Base-by-base conservation (phyloP, 2,888 invertebrate genomes). In the Parnassius glacialis region DNA sequence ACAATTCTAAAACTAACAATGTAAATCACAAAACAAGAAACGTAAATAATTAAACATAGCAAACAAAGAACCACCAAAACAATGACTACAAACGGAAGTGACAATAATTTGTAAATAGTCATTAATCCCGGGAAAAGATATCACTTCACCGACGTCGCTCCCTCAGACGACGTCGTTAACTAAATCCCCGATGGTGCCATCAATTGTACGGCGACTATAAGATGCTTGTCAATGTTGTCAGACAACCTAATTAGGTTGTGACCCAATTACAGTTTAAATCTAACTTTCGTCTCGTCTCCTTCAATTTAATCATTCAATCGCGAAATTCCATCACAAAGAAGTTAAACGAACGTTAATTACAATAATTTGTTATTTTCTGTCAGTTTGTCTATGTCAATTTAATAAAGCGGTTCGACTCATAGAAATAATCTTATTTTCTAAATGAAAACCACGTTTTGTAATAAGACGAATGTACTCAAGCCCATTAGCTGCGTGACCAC, bases 181-280 rank as follows among this genome's bases (percentile, higher is more conserved):
- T 68, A 75, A 80, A 85, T 77, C 83, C 85, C 84, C 82, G 63
- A 71, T 74, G 81, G 85, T 75, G 73, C 79, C 77, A 85, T 88
- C 83, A 83, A 79, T 78, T 75, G 76, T 76, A 83, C 56, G 16
- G 20, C 56, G 34, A 43, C 80, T 81, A 76, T 83, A 80, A 84
- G 85, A 84, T 76, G 73, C 70, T 74, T 74, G 80, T 76, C 78
- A 78, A 77, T 81, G 81, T 79, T 83, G 79, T 74, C 80, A 76
- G 73, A 69, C 79, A 83, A 84, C 84, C 84, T 83, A 87, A 87
- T 89, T 89, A 85, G 80, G 77, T 78, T 81, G 83, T 83, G 90
- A 89, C 90, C 90, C 85, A 90, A 87, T 87, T 90, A 80, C 81
- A 66, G 75, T 80, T 85, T 84, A 81, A 83, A 83, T 78, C 69